Evolutionary conservation across 1,140 invertebrate species (phyloP), one percentile per base, ranked within the genome.

Genomic region (Zaprionus davidi): DNA sequence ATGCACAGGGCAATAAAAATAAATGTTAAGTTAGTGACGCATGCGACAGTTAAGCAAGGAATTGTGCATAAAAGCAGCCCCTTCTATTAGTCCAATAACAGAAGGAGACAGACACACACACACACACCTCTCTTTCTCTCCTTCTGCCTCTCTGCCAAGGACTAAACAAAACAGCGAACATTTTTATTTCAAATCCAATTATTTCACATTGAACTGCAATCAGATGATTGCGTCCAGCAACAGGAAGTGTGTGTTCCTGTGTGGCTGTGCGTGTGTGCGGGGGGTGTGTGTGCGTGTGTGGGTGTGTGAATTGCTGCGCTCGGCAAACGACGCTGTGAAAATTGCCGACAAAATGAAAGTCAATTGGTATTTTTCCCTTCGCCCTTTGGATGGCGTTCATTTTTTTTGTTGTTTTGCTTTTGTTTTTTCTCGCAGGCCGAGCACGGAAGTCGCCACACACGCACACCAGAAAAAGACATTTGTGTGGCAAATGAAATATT

Each of bases 131-230:
- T 46, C 3, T 46, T 9, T 46, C n/a, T 46, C 41, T 46, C 2
- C n/a, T 7, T 9, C n/a, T 28, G 12, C 15, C 2, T 56, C 13
- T 24, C 26, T 46, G 38, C 24, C 31, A 34, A 34, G 2, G 63
- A 68, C 55, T 78, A 70, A 66, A 74, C 78, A 60, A 75, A 79
- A 81, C 58, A 71, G 71, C 49, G 55, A 79, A 82, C 88, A 91
- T 82, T 91, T 91, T 91, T 91, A 91, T 91, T 81, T 88, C 76
- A 90, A 91, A 91, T 91, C 81, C 88, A 91, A 91, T 91, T 91
- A 91, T 90, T 78, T 88, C 72, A 71, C 81, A 91, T 88, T 78
- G 72, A 91, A 91, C 71, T 84, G 88, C 88, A 91, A 91, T 91
- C 88, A 85, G 71, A 85, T 91, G 81, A 91, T 87, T 91, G 88